Percentiles rank a stretch among this genome's conserved stretches.
Conservation (phyloP, 1,140 invertebrate genomes). For the Holotrichia oblita region DNA sequence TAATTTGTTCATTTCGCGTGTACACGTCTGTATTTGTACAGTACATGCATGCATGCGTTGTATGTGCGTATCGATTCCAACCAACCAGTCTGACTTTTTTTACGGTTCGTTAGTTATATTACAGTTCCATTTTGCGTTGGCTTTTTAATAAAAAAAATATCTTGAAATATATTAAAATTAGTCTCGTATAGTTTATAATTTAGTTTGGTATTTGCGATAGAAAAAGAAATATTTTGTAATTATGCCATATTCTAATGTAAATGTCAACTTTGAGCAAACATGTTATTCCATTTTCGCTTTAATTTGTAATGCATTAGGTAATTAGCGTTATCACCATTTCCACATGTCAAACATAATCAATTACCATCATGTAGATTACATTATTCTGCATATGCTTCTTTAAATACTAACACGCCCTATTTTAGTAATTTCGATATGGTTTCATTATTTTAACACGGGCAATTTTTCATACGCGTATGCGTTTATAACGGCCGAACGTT, state of each 20-base stretch:
- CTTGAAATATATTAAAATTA: background rate
- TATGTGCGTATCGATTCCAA: conserved; percentile 1
- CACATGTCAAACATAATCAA: too few species aligned
- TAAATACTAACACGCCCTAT: background rate
- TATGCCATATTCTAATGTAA: too few species aligned
- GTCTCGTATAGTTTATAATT: background rate
- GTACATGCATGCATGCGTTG: background rate
- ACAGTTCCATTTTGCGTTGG: background rate
- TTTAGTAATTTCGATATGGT: too few species aligned
- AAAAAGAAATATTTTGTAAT: too few species aligned
- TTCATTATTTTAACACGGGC: background rate
- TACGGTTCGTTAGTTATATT: conserved; percentile 22
- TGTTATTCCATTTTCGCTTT: too few species aligned
- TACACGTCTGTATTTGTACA: background rate
- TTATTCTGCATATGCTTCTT: too few species aligned
- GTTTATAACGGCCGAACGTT: background rate
- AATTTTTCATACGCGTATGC: background rate
- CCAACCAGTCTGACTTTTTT: conserved; percentile 10
- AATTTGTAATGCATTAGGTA: too few species aligned
- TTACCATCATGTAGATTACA: too few species aligned
- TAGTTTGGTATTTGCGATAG: background rate
- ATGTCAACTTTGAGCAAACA: too few species aligned
- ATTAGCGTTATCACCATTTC: too few species aligned
- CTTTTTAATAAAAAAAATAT: background rate
- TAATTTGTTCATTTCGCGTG: conserved; percentile 17